phyloP scores from a whole-genome alignment of 2,797 vertebrate species.

The Carcharodon carcharias region DNA sequence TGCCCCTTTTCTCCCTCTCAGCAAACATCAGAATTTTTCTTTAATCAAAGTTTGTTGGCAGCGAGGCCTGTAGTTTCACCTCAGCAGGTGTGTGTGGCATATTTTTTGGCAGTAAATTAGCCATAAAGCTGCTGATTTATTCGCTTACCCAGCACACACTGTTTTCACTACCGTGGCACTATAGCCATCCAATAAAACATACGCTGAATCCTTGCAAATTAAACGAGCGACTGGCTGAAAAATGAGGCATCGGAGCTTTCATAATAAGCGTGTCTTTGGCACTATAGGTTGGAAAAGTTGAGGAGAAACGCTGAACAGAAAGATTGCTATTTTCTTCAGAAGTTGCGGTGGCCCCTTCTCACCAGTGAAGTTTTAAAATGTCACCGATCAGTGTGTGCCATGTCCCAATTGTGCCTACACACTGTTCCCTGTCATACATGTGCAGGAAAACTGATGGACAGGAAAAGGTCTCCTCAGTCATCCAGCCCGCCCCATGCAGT shows the following conservation, averaged over 20 bases:
- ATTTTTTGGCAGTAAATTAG: conserved; percentile 13
- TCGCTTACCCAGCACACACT: background rate
- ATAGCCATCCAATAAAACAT: background rate
- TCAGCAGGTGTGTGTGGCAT: background rate
- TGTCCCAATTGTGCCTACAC: background rate
- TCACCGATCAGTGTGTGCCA: background rate
- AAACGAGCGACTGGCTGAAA: background rate
- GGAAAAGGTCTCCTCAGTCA: background rate
- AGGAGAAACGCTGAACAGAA: background rate
- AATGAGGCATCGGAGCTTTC: background rate
- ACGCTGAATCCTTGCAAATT: background rate
- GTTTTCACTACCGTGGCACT: no score
- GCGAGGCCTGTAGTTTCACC: background rate
- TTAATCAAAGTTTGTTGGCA: background rate
- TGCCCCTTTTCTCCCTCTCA: background rate
- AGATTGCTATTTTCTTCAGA: background rate
- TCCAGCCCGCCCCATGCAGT: no score
- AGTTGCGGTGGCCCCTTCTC: background rate
- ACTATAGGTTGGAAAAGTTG: no score
- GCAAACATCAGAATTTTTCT: background rate
- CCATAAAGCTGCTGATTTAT: background rate
- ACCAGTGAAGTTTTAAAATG: background rate
- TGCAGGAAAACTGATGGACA: no score
- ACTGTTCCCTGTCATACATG: background rate
- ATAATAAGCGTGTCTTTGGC: background rate